Base-by-base conservation (phyloP, 2,797 vertebrate species). In the Harpagifer antarcticus region DNA sequence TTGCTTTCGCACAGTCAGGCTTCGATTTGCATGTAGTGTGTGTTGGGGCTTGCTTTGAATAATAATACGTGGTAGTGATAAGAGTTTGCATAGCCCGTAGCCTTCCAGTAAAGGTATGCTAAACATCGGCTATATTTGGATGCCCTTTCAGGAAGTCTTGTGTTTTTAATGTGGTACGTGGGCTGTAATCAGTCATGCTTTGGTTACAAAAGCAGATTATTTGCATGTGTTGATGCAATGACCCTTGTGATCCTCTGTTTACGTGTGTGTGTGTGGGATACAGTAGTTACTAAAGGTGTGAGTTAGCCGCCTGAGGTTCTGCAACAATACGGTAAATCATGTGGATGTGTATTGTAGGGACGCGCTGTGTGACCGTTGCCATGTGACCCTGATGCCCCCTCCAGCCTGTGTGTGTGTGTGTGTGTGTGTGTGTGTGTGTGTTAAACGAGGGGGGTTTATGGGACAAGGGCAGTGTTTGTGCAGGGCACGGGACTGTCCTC, bases 391-490 rank as follows among this genome's bases (percentile, higher is more conserved):
- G 17, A 43, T 72, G 72, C 69, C 70, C 82, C 77, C 68, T 57
- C 61, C 43, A 62, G 31, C 59, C 59, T 31, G 33, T 49, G 59
- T 85, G 79, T 82, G 80, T 86, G 23, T 85, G 74, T 66, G 68
- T 76, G 70, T n/a, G n/a, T n/a, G n/a, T n/a, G 80, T 86, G 23
- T 85, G 72, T 78, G 66, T 54, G 78, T 78, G 42, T 76, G 63
- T 81, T 78, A 20, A 20, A 20, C 23, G 67, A 52, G 54, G 50
- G 14, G 8, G 19, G 45, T 37, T 58, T 37, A 6, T 1, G 72
- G 74, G 88, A 93, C 91, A 93, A 92, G 92, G 90, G 61, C 84
- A 87, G 91, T 90, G 91, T 92, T 93, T 93, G 93, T 93, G 88
- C 79, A 87, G 88, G 91, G 89, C 93, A 92, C 84, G 82, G 87